Base-by-base conservation (phyloP, 2,113 vertebrate species). In the Poeciliopsis retropinna region DNA sequence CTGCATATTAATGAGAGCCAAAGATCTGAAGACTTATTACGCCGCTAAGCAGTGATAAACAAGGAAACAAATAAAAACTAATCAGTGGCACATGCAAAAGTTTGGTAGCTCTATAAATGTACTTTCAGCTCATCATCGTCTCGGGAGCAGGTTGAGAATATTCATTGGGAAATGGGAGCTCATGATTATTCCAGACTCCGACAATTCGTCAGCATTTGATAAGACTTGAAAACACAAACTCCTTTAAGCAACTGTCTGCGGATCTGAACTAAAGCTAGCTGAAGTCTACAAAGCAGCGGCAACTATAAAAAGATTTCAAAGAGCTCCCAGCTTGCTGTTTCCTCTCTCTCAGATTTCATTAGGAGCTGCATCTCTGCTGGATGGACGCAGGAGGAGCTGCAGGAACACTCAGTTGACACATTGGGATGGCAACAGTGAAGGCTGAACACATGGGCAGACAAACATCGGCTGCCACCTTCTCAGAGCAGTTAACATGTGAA, bases 271-370 rank as follows among this genome's bases (percentile, higher is more conserved):
- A n/a, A 67, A 41, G 12, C 60, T 62, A 5, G 30, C 29, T n/a
- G 25, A 57, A 22, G 25, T n/a, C 12, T n/a, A 41, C 25, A 17
- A 41, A 41, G 11, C 13, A 41, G 13, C 6, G 27, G 4, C 14
- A n/a, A 27, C 64, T 67, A 28, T 41, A 41, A 27, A 67, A 41
- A 64, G 63, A 64, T 64, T 22, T 64, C 19, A 64, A 37, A 34
- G 63, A 34, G 30, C 30, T 32, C 25, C 19, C 30, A 64, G 63
- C 9, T 57, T 25, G 51, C 25, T 25, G 9, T 37, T 34, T 64
- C 10, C 30, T 34, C 30, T 34, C 30, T 64, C 9, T 64, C 19
- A 64, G 32, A 64, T 34, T 34, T 32, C 30, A 64, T 25, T 37
- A 34, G 10, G 17, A 37, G 25, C 17, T 34, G 14, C 63, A 32